Conservation (phyloP, 2,113 vertebrate species). For the Oxyura jamaicensis region DNA sequence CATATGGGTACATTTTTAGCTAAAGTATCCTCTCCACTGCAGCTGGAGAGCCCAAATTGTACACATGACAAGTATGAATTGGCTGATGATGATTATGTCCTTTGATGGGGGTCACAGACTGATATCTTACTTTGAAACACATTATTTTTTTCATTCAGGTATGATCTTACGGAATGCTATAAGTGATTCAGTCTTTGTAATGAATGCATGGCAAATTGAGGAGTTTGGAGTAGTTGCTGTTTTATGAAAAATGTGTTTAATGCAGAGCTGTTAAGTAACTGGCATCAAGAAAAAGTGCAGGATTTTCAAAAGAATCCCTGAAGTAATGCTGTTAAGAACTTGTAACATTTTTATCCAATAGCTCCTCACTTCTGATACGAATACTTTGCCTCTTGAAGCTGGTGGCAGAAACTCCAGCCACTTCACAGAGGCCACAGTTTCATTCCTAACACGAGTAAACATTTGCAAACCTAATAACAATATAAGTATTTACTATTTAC, state of each 20-base stretch:
- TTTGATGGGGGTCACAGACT: not conserved
- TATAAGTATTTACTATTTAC: not conserved
- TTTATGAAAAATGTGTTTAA: not conserved
- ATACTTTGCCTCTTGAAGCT: not conserved
- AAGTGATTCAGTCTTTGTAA: not conserved
- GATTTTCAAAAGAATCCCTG: not conserved
- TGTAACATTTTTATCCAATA: not conserved
- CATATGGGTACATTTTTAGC: not conserved
- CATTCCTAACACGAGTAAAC: not conserved
- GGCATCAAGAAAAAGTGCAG: not conserved
- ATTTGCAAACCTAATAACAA: not conserved
- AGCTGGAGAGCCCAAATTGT: not conserved
- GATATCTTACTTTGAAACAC: not conserved
- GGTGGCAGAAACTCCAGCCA: not conserved
- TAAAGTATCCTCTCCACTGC: fast-evolving
- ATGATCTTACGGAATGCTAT: not conserved
- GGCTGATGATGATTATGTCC: not conserved
- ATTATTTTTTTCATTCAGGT: not conserved
- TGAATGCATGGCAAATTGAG: not conserved
- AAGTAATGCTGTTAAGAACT: not conserved
- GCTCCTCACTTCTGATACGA: not conserved
- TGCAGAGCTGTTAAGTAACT: not conserved
- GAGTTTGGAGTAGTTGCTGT: not conserved
- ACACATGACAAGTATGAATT: not conserved
- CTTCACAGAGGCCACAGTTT: not conserved